A percentile compares a stretch with the other conserved stretches of the same genome.
These are phyloP conservation scores for Brachionus rubens DNA, from an alignment of 1,140 invertebrate genomes.

Conservation along the genomic window DNA sequence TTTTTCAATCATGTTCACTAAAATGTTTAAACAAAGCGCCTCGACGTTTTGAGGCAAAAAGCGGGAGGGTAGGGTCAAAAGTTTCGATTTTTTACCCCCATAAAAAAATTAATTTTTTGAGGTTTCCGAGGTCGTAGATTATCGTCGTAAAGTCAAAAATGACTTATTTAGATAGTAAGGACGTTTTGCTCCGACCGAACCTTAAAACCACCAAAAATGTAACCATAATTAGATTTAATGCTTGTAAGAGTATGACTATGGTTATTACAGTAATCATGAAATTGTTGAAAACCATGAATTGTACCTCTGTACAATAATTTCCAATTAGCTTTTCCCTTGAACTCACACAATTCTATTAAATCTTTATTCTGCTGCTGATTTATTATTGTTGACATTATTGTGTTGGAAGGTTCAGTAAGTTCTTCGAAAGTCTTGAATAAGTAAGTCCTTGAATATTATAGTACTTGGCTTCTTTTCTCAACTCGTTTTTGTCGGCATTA, in stretches of 20 bases:
- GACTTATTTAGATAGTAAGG: too few species aligned
- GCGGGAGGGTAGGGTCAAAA: too few species aligned
- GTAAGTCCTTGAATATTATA: slow-evolving; percentile 34
- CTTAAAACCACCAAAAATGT: slow-evolving; percentile 13
- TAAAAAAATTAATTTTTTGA: too few species aligned
- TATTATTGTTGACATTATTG: background rate
- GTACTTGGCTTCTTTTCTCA: slow-evolving; percentile 17
- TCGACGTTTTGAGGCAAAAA: too few species aligned
- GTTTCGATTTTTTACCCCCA: too few species aligned
- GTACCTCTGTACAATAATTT: background rate
- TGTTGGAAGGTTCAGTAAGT: background rate
- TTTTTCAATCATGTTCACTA: too few species aligned
- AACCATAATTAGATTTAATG: background rate
- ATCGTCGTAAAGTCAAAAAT: too few species aligned
- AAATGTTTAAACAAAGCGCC: too few species aligned
- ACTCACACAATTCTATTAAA: background rate
- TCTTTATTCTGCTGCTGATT: background rate
- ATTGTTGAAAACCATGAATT: background rate
- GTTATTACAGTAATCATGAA: background rate
- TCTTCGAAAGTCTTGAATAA: too few species aligned
- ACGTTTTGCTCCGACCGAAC: too few species aligned
- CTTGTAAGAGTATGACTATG: background rate
- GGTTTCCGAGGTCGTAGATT: background rate
- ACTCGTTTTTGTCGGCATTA: background rate
- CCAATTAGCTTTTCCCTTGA: background rate